Evolutionary conservation across 2,888 invertebrate genomes (phyloP).

Genomic region (Augochlorella aurata): DNA sequence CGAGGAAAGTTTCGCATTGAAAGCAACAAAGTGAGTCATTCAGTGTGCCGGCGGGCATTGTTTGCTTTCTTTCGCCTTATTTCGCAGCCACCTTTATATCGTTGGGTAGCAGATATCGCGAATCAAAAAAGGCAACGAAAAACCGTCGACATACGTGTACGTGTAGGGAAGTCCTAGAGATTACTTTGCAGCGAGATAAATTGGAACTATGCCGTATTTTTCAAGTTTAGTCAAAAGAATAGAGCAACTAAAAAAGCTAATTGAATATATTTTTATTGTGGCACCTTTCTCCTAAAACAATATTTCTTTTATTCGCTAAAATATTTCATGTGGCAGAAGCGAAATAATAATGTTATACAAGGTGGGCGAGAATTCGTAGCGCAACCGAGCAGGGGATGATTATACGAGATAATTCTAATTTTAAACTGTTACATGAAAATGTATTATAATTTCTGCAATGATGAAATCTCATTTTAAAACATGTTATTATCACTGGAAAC

Average conservation of each 20-base stretch:
- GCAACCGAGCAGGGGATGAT: no score
- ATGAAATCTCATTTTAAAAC: no score
- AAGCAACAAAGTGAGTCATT: conserved; percentile 65
- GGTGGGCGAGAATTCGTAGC: no score
- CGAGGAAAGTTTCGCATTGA: conserved; percentile 60
- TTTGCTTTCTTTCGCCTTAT: conserved; percentile 58
- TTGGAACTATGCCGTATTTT: not conserved
- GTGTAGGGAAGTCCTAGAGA: conserved; percentile 24
- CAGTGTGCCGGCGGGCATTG: conserved; percentile 52
- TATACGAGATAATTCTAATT: no score
- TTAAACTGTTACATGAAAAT: no score
- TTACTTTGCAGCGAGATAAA: conserved; percentile 9
- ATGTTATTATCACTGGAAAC: no score
- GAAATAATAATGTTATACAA: no score
- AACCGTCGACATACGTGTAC: conserved; percentile 11
- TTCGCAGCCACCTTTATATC: conserved; percentile 49
- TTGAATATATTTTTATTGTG: not conserved
- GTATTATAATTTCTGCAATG: no score
- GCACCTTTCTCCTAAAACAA: no score
- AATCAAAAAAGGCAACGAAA: conserved; percentile 11
- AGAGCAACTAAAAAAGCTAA: not conserved
- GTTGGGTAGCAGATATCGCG: conserved; percentile 7
- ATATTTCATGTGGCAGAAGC: no score
- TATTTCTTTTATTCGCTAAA: no score
- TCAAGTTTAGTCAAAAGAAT: not conserved